Base-by-base conservation (phyloP, 2,113 vertebrate species). In the Lamprologus callipterus region DNA sequence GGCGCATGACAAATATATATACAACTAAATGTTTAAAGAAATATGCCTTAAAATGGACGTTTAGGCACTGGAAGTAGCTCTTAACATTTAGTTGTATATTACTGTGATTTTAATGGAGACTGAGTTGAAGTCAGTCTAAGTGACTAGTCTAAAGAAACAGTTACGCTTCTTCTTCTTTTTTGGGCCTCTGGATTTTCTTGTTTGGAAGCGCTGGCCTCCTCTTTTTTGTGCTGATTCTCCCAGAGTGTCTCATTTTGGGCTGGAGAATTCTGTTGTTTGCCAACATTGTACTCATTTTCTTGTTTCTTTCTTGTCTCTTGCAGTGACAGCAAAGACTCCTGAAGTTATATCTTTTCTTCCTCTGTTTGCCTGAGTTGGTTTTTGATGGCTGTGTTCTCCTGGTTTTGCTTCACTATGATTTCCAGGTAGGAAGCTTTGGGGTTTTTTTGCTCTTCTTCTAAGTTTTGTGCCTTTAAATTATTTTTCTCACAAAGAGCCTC, bases 181-280 rank as follows among this genome's bases (percentile, higher is more conserved):
- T 63, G 12, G 54, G 12, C 11, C 31, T 63, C 28, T 0, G 1
- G 16, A 63, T 33, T 0, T 19, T 63, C 58, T 0, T 35, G 17
- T n/a, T 63, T 35, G 31, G 31, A 0, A 35, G 6, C 4, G 6
- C 16, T 33, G 5, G 6, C 57, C 57, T 55, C 26, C 13, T 33
- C 14, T 35, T 63, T 63, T 10, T 33, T 10, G 0, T 1, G 31
- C 9, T 35, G 58, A 35, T 19, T 35, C 31, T 65, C 6, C 17
- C 3, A 0, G 9, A 65, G 60, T 7, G 1, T 35, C 60, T 65
- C 60, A 0, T 19, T 12, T 65, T n/a, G 58, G 31, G 60, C 60
- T 17, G 17, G 9, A 65, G 31, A 10, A 63, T n/a, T 3, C 0
- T 37, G 0, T 35, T n/a, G 31, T 37, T n/a, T 65, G 1, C 0